Conservation (phyloP, 2,113 vertebrate genomes). For the Pterocles burchelli region DNA sequence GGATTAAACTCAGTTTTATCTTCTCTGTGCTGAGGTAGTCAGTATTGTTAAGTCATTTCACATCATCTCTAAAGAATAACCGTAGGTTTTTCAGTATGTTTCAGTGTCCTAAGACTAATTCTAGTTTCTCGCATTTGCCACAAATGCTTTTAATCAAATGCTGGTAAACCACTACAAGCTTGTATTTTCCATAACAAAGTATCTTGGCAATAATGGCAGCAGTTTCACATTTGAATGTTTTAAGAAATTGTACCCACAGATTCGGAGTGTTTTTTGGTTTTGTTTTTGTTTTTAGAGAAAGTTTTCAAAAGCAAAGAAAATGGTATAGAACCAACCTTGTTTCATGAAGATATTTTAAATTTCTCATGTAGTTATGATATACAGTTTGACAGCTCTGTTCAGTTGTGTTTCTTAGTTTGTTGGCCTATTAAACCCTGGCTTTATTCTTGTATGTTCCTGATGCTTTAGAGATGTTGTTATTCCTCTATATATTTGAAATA, state of each 20-base stretch:
- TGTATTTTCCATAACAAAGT: neutral
- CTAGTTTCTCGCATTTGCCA: neutral
- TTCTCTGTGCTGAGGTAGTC: neutral
- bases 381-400: neutral
- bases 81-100: neutral
- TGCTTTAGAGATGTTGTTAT: neutral
- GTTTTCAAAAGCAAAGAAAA: neutral
- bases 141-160: conserved; percentile 23
- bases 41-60: neutral
- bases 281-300: neutral
- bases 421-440: neutral
- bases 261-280: no score
- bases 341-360: neutral
- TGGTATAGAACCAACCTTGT: neutral
- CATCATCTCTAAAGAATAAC: neutral
- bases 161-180: neutral
- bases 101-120: neutral
- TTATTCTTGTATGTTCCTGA: neutral
- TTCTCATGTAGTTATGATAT: neutral
- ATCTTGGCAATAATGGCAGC: neutral
- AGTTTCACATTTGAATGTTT: neutral
- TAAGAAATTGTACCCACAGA: conserved; percentile 33
- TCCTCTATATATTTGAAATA: neutral
- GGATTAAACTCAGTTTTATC: neutral
- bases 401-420: neutral